Evolutionary conservation across 2,797 vertebrate species (phyloP).

Genomic region (Nannoperca obscura): DNA sequence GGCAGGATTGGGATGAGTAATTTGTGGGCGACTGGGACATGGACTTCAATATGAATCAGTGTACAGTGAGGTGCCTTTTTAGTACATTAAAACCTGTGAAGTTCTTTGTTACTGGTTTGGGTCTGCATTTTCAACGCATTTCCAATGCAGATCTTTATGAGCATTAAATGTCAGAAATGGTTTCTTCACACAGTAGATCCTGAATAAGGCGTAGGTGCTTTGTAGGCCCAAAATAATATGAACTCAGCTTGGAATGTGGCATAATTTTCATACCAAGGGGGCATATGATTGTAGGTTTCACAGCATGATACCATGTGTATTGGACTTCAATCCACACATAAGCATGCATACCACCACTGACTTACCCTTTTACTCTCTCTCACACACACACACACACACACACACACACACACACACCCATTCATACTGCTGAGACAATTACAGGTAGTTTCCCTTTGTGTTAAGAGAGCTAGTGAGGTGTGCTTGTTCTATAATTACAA

Average conservation of each 20-base stretch:
- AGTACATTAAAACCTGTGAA: not conserved
- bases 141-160: not conserved
- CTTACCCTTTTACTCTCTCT: not conserved
- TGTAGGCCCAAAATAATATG: not conserved
- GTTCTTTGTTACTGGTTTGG: not conserved
- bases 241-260: not conserved
- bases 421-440: slow-evolving; percentile 59
- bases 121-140: not conserved
- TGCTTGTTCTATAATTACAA: slow-evolving; percentile 69
- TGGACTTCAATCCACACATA: slow-evolving; percentile 15
- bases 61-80: not conserved
- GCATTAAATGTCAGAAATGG: not conserved
- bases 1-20: not conserved
- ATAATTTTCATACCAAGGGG: not conserved
- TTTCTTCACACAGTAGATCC: not conserved
- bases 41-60: not conserved
- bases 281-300: slow-evolving; percentile 14
- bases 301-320: not conserved
- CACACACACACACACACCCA: slow-evolving; percentile 12
- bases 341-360: slow-evolving; percentile 7
- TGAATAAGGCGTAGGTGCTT: not conserved
- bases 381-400: not conserved
- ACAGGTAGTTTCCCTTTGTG: slow-evolving; percentile 61
- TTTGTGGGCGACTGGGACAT: not conserved
- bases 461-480: slow-evolving; percentile 50